A percentile compares a stretch with the other conserved stretches of the same genome.
Evolutionary conservation across 2,888 invertebrate species (phyloP).

Genomic region (Cryptocephalus moraei): DNA sequence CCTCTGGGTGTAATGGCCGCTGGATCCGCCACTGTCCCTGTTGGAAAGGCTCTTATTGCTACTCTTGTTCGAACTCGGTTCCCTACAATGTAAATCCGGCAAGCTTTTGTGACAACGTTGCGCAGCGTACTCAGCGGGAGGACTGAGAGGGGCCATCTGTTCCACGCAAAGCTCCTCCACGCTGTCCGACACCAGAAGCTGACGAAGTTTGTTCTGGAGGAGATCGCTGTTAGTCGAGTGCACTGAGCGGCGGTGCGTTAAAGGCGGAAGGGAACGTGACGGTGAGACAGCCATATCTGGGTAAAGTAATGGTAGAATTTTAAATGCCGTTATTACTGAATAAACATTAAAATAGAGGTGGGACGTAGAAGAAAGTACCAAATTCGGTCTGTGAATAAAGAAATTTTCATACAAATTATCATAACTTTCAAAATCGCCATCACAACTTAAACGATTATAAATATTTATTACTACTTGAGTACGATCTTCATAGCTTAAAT

Average conservation of each 20-base stretch:
- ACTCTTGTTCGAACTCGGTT: constrained; percentile 39
- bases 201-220: constrained; percentile 67
- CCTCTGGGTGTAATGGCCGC: constrained; percentile 73
- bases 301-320: not conserved
- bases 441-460: too few relatives aligned
- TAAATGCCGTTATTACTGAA: too few relatives aligned
- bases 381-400: too few relatives aligned
- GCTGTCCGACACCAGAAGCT: constrained; percentile 65
- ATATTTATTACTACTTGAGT: too few relatives aligned
- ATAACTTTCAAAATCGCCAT: too few relatives aligned
- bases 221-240: constrained; percentile 47
- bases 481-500: too few relatives aligned
- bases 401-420: too few relatives aligned
- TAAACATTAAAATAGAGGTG: too few relatives aligned
- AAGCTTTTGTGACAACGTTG: constrained; percentile 73
- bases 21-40: constrained; percentile 72
- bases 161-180: constrained; percentile 51
- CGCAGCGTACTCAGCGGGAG: constrained; percentile 65
- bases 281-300: constrained; percentile 40
- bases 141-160: constrained; percentile 50
- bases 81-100: constrained; percentile 45
- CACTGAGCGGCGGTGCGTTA: constrained; percentile 41
- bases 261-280: constrained; percentile 44
- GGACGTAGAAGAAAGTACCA: too few relatives aligned
- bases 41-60: constrained; percentile 46